Conservation (phyloP, 2,888 invertebrate species). For the Ophioninae sp. region DNA sequence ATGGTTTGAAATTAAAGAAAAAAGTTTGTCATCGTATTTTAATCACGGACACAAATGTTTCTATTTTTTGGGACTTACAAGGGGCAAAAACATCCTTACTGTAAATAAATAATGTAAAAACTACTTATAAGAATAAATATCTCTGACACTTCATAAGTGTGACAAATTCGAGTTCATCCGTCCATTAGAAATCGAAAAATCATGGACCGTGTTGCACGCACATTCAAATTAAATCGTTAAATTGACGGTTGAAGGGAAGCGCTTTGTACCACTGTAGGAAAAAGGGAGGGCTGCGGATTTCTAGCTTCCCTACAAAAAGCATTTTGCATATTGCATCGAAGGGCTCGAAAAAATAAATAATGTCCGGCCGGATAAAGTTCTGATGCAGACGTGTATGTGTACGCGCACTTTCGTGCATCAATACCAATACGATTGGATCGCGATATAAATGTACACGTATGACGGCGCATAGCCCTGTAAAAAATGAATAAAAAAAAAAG, state of each 20-base stretch:
- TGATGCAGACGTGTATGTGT: neutral
- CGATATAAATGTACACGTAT: slow-evolving; percentile 14
- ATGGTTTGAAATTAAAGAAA: too few relatives aligned
- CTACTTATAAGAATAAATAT: too few relatives aligned
- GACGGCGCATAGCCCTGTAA: slow-evolving; percentile 5
- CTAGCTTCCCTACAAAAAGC: slow-evolving; percentile 1
- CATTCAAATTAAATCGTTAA: neutral
- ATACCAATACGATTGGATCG: neutral
- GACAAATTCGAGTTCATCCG: neutral
- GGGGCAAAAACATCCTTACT: too few relatives aligned
- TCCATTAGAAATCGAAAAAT: neutral
- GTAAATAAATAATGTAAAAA: too few relatives aligned
- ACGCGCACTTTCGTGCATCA: neutral
- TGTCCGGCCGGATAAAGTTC: slow-evolving; percentile 17
- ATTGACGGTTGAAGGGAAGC: neutral
- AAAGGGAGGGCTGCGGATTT: neutral
- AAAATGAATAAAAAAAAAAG: slow-evolving; percentile 27
- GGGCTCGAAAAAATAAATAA: slow-evolving; percentile 39
- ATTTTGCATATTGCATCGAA: slow-evolving; percentile 39
- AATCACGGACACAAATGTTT: too few relatives aligned
- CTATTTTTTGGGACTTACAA: too few relatives aligned
- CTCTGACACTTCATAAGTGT: slow-evolving; percentile 17
- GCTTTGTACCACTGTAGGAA: neutral
- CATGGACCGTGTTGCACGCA: neutral
- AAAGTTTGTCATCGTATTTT: too few relatives aligned